Conservation (phyloP, 2,888 invertebrate genomes). For the Dione vanillae region DNA sequence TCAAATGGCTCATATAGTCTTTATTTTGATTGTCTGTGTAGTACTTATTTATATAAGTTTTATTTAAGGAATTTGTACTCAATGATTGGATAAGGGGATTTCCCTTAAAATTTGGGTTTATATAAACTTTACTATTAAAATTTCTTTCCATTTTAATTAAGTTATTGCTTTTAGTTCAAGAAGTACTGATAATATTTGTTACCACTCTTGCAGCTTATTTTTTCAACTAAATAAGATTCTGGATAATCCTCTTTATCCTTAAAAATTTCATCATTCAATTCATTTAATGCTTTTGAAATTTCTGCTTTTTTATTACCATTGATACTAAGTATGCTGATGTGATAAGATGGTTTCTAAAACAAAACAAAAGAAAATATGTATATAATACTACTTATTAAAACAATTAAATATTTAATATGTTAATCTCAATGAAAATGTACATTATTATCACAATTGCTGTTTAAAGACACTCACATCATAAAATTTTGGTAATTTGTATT, state of each 20-base stretch:
- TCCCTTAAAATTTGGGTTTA: slow-evolving; percentile 76
- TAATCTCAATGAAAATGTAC: background rate
- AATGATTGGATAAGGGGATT: slow-evolving; percentile 35
- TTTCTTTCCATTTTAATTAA: slow-evolving; percentile 53
- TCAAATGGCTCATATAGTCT: slow-evolving; percentile 43
- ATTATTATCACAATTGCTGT: background rate
- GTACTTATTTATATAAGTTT: slow-evolving; percentile 68
- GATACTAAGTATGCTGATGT: slow-evolving; percentile 93
- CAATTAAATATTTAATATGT: background rate
- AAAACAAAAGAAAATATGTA: slow-evolving; percentile 12
- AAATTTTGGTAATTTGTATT: slow-evolving; percentile 90
- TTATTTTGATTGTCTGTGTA: slow-evolving; percentile 54
- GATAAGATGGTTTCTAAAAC: slow-evolving; percentile 91
- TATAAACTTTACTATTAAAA: slow-evolving; percentile 64
- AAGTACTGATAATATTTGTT: slow-evolving; percentile 88
- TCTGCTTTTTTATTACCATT: slow-evolving; percentile 86
- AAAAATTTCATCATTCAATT: slow-evolving; percentile 75
- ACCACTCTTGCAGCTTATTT: slow-evolving; percentile 89
- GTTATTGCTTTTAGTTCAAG: slow-evolving; percentile 51
- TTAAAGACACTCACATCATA: slow-evolving; percentile 85
- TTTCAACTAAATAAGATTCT: slow-evolving; percentile 78
- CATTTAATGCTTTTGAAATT: slow-evolving; percentile 74
- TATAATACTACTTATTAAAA: background rate
- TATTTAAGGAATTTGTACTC: slow-evolving; percentile 40
- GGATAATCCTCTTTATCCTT: slow-evolving; percentile 63